Percentiles rank a stretch among this genome's conserved stretches.
These are phyloP conservation scores for Anneissia japonica DNA, from an alignment of 35 echinoderm and acorn worm species.

Conservation along the genomic window DNA sequence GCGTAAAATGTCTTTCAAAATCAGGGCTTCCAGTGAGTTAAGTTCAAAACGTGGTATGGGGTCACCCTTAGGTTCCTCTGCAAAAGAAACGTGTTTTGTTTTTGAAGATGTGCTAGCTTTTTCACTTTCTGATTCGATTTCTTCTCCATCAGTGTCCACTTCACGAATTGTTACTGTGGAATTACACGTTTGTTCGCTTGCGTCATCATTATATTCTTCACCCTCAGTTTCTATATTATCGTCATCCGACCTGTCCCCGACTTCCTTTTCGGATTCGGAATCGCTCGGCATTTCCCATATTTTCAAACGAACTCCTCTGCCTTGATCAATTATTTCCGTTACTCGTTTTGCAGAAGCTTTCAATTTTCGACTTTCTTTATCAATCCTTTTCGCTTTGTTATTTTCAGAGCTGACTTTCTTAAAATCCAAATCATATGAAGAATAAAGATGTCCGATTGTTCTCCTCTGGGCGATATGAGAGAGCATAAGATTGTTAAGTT, in stretches of 20 bases:
- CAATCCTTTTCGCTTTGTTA: neutral
- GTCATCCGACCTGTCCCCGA: neutral
- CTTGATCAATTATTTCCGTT: neutral
- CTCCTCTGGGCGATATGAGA: neutral
- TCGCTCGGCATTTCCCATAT: neutral
- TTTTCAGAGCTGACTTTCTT: neutral
- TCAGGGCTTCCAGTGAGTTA: neutral
- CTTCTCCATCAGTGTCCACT: neutral
- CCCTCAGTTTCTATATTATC: too few species aligned
- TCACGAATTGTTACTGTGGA: neutral
- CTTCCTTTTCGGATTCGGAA: neutral
- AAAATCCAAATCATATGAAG: neutral
- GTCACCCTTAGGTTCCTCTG: neutral
- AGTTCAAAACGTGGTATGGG: neutral
- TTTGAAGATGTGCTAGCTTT: neutral
- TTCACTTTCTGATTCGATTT: neutral
- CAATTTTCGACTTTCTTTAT: neutral
- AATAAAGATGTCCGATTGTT: neutral
- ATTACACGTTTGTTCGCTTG: neutral
- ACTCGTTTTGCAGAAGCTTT: neutral
- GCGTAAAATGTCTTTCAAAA: neutral
- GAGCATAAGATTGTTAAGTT: neutral
- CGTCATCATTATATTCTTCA: neutral
- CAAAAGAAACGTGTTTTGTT: neutral
- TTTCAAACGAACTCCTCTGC: neutral